phyloP scores from a whole-genome alignment of 2,888 invertebrate genomes.

The Aethes cnicana region DNA sequence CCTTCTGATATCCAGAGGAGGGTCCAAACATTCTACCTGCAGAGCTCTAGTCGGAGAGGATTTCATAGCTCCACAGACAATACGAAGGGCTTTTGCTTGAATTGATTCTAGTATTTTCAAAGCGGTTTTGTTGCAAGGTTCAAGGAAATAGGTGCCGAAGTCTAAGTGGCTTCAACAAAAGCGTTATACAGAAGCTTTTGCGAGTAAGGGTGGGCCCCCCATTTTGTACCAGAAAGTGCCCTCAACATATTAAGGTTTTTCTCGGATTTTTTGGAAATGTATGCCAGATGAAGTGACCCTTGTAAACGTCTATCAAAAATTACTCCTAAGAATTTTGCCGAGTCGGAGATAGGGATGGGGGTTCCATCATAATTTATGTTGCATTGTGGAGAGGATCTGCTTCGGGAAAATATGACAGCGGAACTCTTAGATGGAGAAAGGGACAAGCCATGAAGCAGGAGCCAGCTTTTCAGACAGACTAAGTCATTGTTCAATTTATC shows the following conservation, averaged over 20 bases:
- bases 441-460: neutral
- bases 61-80: conserved; percentile 38
- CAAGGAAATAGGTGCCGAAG: neutral
- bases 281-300: neutral
- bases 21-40: neutral
- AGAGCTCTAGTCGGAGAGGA: conserved; percentile 39
- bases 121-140: neutral
- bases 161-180: neutral
- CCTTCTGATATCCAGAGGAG: neutral
- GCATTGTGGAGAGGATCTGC: neutral
- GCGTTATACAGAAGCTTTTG: too few species aligned
- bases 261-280: neutral
- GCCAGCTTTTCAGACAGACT: too few species aligned
- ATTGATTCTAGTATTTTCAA: neutral
- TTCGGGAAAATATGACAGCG: neutral
- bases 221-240: neutral
- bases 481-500: too few species aligned
- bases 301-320: neutral
- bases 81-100: neutral
- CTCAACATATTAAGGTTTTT: neutral
- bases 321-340: neutral
- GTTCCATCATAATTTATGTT: neutral
- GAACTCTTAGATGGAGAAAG: neutral
- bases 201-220: neutral
- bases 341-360: neutral